A percentile compares a stretch with the other conserved stretches of the same genome.
Conservation (phyloP, 2,888 invertebrate genomes). For the Patella caerulea region DNA sequence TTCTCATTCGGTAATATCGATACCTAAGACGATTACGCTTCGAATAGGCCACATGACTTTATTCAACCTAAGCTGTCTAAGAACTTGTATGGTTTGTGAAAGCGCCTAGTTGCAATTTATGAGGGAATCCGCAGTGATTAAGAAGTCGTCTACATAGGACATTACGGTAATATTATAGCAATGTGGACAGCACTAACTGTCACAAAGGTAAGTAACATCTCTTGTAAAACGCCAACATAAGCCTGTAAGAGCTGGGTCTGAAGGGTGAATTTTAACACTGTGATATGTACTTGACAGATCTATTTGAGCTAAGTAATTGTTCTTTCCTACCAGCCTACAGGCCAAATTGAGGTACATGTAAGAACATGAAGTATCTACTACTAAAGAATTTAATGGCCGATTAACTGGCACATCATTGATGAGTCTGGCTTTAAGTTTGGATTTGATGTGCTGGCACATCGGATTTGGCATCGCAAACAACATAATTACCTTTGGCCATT, state of each 20-base stretch:
- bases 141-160: slow-evolving; percentile 13
- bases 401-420: slow-evolving; percentile 10
- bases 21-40: too few relatives aligned
- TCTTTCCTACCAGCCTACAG: neutral
- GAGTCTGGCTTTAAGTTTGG: neutral
- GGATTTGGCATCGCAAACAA: neutral
- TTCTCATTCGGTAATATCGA: too few relatives aligned
- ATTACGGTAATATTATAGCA: slow-evolving; percentile 12
- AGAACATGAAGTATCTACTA: slow-evolving; percentile 10
- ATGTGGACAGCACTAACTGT: slow-evolving; percentile 6
- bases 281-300: slow-evolving; percentile 8
- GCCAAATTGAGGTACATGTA: slow-evolving; percentile 13
- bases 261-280: slow-evolving; percentile 14
- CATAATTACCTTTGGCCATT: slow-evolving; percentile 7
- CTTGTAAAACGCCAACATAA: slow-evolving; percentile 8
- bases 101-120: neutral
- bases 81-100: neutral
- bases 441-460: slow-evolving; percentile 1
- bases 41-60: too few relatives aligned
- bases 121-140: neutral
- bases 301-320: slow-evolving; percentile 2
- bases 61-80: slow-evolving; percentile 5
- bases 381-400: slow-evolving; percentile 7
- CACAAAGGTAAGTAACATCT: slow-evolving; percentile 6
- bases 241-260: slow-evolving; percentile 10